phyloP scores from a whole-genome alignment of 1,140 invertebrate species.

The Drepana arcuata region DNA sequence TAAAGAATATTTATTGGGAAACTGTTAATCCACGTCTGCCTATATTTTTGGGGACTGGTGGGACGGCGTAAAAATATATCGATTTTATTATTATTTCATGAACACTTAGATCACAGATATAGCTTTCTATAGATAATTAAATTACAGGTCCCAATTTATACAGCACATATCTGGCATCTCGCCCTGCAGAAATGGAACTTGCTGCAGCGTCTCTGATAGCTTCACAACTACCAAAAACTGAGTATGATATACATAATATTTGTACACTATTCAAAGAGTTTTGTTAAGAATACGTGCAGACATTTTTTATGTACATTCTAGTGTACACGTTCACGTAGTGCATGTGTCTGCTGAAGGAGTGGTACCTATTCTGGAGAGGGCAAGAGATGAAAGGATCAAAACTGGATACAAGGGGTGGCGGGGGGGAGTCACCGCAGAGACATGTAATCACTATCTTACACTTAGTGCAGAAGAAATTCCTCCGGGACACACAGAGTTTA shows the following conservation, averaged over 20 bases:
- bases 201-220: conserved; percentile 75
- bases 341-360: conserved; percentile 78
- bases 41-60: too few species aligned
- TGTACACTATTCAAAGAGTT: background rate
- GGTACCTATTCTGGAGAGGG: conserved; percentile 43
- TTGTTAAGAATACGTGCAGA: conserved; percentile 1
- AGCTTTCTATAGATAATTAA: too few species aligned
- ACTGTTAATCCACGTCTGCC: too few species aligned
- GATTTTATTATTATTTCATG: too few species aligned
- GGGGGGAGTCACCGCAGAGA: conserved; percentile 76
- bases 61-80: too few species aligned
- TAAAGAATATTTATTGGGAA: too few species aligned
- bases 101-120: too few species aligned
- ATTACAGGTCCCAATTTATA: conserved; percentile 73
- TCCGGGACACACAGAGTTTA: conserved; percentile 76
- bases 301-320: conserved; percentile 24
- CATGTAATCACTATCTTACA: conserved; percentile 81
- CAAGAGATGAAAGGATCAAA: conserved; percentile 28
- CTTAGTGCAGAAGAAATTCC: conserved; percentile 77
- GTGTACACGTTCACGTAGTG: conserved; percentile 78
- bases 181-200: conserved; percentile 78
- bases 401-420: conserved; percentile 38
- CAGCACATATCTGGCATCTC: conserved; percentile 74
- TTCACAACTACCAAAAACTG: conserved; percentile 65
- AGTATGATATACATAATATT: conserved; percentile 41